These are phyloP conservation scores for Pseudomyrmex dendroicus DNA, from an alignment of 1,140 invertebrate species.

Conservation along the genomic window DNA sequence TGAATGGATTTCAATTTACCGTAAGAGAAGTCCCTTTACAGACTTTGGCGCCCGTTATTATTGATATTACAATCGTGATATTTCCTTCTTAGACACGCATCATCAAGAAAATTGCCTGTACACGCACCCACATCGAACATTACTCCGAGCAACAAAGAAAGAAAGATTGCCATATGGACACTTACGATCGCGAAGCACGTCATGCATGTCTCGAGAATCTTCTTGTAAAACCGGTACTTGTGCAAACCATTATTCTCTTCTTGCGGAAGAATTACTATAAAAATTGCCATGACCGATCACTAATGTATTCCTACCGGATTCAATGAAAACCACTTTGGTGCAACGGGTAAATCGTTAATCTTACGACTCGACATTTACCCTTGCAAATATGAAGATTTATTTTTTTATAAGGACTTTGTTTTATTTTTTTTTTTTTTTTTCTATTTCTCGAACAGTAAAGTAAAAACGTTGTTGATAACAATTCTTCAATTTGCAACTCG, in stretches of 20 bases:
- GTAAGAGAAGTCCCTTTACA: slow-evolving; percentile 12
- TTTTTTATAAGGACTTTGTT: neutral
- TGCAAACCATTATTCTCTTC: slow-evolving; percentile 22
- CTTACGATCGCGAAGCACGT: slow-evolving; percentile 62
- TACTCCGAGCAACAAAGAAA: slow-evolving; percentile 33
- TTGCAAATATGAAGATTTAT: slow-evolving; percentile 15
- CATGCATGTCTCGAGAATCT: slow-evolving; percentile 45
- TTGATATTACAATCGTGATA: slow-evolving; percentile 41
- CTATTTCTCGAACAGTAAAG: no score
- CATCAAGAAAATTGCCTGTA: slow-evolving; percentile 37
- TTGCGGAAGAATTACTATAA: slow-evolving; percentile 21
- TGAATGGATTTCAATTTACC: slow-evolving; percentile 3
- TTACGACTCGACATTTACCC: slow-evolving; percentile 17
- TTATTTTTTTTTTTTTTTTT: neutral
- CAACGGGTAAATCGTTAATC: neutral
- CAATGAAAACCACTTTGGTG: slow-evolving; percentile 27
- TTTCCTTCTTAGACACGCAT: slow-evolving; percentile 48
- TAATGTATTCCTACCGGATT: slow-evolving; percentile 3
- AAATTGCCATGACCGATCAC: slow-evolving; percentile 57
- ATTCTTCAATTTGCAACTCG: neutral
- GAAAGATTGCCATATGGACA: slow-evolving; percentile 33
- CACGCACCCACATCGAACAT: slow-evolving; percentile 22
- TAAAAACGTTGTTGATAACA: neutral
- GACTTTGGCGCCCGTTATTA: slow-evolving; percentile 30
- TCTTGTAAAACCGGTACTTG: slow-evolving; percentile 55